These are phyloP conservation scores for Asarcornis scutulata DNA, from an alignment of 2,113 vertebrate genomes.

Conservation along the genomic window DNA sequence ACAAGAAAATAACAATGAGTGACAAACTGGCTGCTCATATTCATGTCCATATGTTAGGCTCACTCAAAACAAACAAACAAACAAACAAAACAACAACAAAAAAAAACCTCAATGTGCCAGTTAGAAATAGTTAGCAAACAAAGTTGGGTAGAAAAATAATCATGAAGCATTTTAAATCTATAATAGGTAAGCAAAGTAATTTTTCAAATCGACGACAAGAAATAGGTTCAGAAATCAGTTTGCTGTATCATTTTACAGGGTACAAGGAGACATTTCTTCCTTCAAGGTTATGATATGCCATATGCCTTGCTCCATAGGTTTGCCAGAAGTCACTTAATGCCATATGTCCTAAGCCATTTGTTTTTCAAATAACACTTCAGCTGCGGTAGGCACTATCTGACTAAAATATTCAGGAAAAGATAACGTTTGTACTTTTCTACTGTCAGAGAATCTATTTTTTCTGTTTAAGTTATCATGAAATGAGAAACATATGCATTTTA, in stretches of 20 bases:
- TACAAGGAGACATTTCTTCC: constrained; percentile 7
- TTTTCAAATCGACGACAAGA: background rate
- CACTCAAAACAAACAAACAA: background rate
- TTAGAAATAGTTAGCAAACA: background rate
- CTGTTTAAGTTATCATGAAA: background rate
- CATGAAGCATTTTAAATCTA: background rate
- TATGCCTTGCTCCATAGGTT: constrained; percentile 42
- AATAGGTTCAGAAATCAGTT: background rate
- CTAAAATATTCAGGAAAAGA: background rate
- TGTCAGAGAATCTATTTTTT: background rate
- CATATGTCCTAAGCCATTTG: constrained; percentile 47
- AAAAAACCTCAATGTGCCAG: background rate
- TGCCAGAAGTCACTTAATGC: constrained; percentile 56
- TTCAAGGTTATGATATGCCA: constrained; percentile 55
- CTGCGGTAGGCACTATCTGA: background rate
- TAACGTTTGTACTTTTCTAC: background rate
- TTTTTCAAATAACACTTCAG: background rate
- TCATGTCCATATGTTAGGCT: background rate
- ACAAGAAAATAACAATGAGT: background rate
- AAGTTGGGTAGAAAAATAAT: background rate
- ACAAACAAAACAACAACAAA: too few relatives aligned
- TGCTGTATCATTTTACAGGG: background rate
- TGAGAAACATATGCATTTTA: background rate
- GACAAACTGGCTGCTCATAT: background rate
- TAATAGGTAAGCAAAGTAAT: background rate